A percentile compares a stretch with the other conserved stretches of the same genome.
These are phyloP conservation scores for Thera britannica DNA, from an alignment of 2,888 invertebrate species.

Conservation along the genomic window DNA sequence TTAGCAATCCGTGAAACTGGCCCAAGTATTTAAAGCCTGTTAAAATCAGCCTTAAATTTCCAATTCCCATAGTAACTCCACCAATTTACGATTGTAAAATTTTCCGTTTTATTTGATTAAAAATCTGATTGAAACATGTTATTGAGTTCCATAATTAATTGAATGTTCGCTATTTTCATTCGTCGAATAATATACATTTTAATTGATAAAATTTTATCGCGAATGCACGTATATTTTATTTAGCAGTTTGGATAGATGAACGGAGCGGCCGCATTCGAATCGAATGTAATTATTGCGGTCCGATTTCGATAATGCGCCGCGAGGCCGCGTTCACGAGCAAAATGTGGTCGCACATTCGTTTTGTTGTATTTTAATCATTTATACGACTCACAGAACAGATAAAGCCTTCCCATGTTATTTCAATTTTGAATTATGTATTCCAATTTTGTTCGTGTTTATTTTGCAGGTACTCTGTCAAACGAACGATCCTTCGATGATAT, in stretches of 20 bases:
- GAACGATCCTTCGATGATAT: constrained; percentile 33
- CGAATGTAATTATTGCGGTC: constrained; percentile 83
- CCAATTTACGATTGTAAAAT: constrained; percentile 21
- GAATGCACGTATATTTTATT: constrained; percentile 64
- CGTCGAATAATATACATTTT: constrained; percentile 62
- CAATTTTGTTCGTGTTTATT: constrained; percentile 45
- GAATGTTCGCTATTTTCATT: constrained; percentile 54
- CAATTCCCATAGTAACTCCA: constrained; percentile 14
- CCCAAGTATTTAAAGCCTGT: constrained; percentile 26
- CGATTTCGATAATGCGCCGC: constrained; percentile 81
- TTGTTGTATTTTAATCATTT: constrained; percentile 81
- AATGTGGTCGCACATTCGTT: constrained; percentile 76
- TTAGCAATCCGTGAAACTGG: no score
- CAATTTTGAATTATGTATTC: constrained; percentile 52
- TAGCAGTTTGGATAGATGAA: constrained; percentile 73
- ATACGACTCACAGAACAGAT: constrained; percentile 69
- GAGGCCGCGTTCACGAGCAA: constrained; percentile 68
- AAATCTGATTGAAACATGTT: constrained; percentile 48
- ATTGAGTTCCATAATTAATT: constrained; percentile 62
- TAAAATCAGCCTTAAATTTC: constrained; percentile 9
- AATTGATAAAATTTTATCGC: constrained; percentile 72
- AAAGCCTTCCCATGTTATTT: constrained; percentile 72
- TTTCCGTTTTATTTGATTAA: constrained; percentile 39
- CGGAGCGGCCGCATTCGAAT: constrained; percentile 72
- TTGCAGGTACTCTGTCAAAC: constrained; percentile 51